Evolutionary conservation across 2,113 vertebrate genomes (phyloP).

Genomic region (Gasterosteus nipponicus): DNA sequence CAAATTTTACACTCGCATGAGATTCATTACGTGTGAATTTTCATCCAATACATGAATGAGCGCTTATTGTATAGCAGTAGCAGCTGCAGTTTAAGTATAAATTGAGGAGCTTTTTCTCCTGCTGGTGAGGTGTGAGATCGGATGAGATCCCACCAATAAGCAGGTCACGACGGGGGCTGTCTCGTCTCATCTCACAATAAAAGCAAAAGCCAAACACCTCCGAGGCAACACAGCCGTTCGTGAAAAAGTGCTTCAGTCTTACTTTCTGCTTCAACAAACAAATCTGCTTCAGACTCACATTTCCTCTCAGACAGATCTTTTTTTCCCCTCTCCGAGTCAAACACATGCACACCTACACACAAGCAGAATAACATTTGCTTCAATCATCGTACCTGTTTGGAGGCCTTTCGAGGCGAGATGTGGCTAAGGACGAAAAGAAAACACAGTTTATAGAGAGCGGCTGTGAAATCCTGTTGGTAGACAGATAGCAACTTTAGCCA

Average conservation of each 20-base stretch:
- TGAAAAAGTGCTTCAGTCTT: conserved; percentile 34
- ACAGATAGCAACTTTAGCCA: neutral
- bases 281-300: conserved; percentile 12
- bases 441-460: conserved; percentile 24
- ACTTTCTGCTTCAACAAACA: conserved; percentile 31
- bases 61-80: conserved; percentile 18
- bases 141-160: conserved; percentile 56
- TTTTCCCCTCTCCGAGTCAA: neutral
- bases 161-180: conserved; percentile 38
- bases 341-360: neutral
- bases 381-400: conserved; percentile 89
- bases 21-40: conserved; percentile 22
- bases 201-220: conserved; percentile 39
- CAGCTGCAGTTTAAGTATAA: conserved; percentile 34
- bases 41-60: conserved; percentile 13
- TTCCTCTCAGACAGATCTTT: neutral
- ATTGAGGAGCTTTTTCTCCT: conserved; percentile 15
- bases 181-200: conserved; percentile 44
- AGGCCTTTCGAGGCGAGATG: conserved; percentile 96
- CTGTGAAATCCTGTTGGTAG: conserved; percentile 1
- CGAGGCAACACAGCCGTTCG: neutral
- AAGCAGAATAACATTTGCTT: conserved; percentile 8
- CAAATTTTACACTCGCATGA: conserved; percentile 5
- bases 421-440: conserved; percentile 85
- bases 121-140: conserved; percentile 24